phyloP scores from a whole-genome alignment of 1,140 invertebrate genomes.

The Dinoponera quadriceps region DNA sequence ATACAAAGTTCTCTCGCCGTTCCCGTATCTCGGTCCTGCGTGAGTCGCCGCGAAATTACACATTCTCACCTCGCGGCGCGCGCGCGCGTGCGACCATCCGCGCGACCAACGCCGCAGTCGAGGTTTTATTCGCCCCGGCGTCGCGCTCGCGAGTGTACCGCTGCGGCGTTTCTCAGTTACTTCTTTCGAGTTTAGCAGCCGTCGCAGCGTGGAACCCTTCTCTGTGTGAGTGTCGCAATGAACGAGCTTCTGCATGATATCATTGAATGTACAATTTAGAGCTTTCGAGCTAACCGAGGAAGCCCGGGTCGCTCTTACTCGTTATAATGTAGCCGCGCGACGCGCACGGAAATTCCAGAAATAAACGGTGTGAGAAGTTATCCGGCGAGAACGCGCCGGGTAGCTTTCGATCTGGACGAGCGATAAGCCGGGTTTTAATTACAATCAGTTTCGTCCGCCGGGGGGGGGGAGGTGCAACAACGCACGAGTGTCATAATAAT shows the following conservation, averaged over 20 bases:
- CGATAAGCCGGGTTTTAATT: conserved; percentile 35
- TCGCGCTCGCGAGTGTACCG: background rate
- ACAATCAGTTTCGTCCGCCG: conserved; percentile 15
- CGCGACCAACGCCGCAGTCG: background rate
- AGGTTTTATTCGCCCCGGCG: background rate
- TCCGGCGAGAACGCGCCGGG: too few species aligned
- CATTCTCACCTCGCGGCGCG: conserved; percentile 3
- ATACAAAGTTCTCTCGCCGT: conserved; percentile 9
- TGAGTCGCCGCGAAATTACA: conserved; percentile 3
- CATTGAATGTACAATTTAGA: too few species aligned
- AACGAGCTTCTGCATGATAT: too few species aligned
- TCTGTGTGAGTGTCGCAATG: too few species aligned
- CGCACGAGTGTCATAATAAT: conserved; percentile 14
- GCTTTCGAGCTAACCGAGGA: too few species aligned
- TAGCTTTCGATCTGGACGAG: background rate
- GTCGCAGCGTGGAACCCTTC: too few species aligned
- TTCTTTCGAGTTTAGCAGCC: background rate
- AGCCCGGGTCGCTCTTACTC: too few species aligned
- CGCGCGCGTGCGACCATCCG: background rate
- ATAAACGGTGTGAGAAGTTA: too few species aligned
- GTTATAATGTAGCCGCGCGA: too few species aligned
- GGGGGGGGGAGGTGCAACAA: too few species aligned
- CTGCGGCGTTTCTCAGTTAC: background rate
- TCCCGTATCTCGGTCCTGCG: background rate
- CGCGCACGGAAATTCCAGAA: too few species aligned